phyloP scores from a whole-genome alignment of 2,888 invertebrate genomes.

The Aphodius sticticus region DNA sequence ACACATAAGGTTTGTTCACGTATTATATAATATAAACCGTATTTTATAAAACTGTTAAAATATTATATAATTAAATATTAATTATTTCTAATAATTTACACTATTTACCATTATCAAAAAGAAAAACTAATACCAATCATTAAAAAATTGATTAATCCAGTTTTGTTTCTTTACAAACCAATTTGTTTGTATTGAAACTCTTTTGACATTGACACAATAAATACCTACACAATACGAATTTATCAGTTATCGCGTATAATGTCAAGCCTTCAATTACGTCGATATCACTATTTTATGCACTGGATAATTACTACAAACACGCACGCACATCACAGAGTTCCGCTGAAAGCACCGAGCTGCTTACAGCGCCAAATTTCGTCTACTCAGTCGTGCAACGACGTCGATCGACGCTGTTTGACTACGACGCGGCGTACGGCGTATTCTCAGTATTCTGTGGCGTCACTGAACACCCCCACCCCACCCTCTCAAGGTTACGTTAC shows the following conservation, averaged over 20 bases:
- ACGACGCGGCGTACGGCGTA: conserved; percentile 39
- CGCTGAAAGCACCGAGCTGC: not conserved
- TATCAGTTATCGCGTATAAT: conserved; percentile 5
- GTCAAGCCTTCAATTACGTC: not conserved
- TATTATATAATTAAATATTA: no score
- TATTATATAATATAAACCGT: no score
- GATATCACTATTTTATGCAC: conserved; percentile 14
- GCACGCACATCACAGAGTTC: not conserved
- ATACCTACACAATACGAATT: not conserved
- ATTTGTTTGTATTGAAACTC: no score
- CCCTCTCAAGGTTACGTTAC: conserved; percentile 43
- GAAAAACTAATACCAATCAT: no score
- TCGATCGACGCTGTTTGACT: conserved; percentile 35
- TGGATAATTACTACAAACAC: not conserved
- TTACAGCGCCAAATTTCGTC: conserved; percentile 19
- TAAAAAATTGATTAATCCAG: no score
- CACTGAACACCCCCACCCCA: conserved; percentile 40
- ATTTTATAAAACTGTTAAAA: no score
- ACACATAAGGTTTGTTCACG: no score
- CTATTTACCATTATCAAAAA: no score
- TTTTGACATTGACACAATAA: not conserved
- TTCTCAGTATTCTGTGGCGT: conserved; percentile 34
- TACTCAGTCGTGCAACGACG: conserved; percentile 25
- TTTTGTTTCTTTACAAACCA: no score
- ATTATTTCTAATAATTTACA: no score